Base-by-base conservation (phyloP, 1,140 invertebrate genomes). In the Heliconius melpomene region DNA sequence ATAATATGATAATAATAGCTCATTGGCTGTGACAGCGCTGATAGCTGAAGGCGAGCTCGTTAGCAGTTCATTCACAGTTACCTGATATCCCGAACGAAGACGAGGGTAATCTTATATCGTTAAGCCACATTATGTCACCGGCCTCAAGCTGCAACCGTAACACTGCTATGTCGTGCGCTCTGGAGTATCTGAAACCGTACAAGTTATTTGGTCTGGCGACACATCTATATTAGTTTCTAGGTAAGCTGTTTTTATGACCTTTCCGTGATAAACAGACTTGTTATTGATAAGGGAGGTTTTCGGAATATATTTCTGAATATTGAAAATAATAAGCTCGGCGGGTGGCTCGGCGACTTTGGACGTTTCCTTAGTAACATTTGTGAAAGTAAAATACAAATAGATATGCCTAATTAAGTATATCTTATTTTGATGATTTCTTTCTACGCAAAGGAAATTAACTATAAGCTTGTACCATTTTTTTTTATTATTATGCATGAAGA, bases 71-170 rank as follows among this genome's bases (percentile, higher is more conserved):
- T 85, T 84, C 82, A 85, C 81, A 82, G 77, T 85, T 85, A 93
- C 92, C 91, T 86, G 91, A 89, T 85, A 92, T 66, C 75, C 91
- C 92, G 46, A 93, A 92, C 13, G 89, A 90, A 8, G 85, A 88
- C 50, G 81, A 77, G n/a, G 93, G 93, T 83, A 94, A 83, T 70
- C 90, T 73, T n/a, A 72, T 77, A 73, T 82, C 82, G 36, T 86
- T 85, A 50, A 90, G 78, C 88, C 87, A 89, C 3, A 74, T 87
- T 77, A 84, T 83, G 77, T 91, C 84, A 82, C 86, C 78, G 54
- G 82, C 83, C 78, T 88, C 77, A 50, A 88, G 83, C n/a, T 83
- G 73, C 75, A 91, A 84, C 72, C 85, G 85, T 32, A 94, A 82
- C 20, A 91, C 52, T n/a, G 91, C 90, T 79, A 94, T 87, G 75